Base-by-base conservation (phyloP, 2,888 invertebrate genomes). In the Amphipoea oculea region DNA sequence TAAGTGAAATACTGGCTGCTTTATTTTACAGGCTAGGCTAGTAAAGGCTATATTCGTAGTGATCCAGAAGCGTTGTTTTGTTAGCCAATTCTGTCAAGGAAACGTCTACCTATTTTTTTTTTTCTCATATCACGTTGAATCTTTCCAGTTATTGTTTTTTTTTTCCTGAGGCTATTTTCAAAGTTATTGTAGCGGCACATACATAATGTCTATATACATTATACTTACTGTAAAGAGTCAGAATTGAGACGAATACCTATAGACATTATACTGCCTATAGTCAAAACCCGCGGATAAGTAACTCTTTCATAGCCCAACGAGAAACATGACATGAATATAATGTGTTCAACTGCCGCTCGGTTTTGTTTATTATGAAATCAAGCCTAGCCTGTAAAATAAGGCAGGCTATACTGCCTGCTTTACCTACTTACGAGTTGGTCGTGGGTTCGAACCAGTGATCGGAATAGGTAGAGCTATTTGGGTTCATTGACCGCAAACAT, bases 201-300 rank as follows among this genome's bases (percentile, higher is more conserved):
- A 45, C 45, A 45, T 11, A 11, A 45, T 11, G 45, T 45, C 45
- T 45, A 45, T 2, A 45, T 45, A 45, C 45, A 45, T 45, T 9
- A 9, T 45, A 45, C 57, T 48, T 9, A 45, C 57, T 48, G 11
- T 40, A 29, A 66, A 4, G 36, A 45, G 7, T 11, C 40, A 11
- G 12, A 80, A 60, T 72, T 60, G 9, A 75, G 20, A n/a, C 2
- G 0, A 76, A 65, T n/a, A n/a, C n/a, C n/a, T n/a, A 48, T 3
- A 62, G 40, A 72, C 4, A 51, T 60, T 23, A 36, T 48, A 73
- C 23, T 23, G 51, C n/a, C 66, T 40, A 45, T 9, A 65, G 36
- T 51, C 29, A 42, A 63, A 57, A 36, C n/a, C 14, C 51, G 29
- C 17, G 20, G 73, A 65, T 73, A 70, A 23, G 42, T 40, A 42